Conservation (phyloP, 1,140 invertebrate genomes). For the Choristoneura fumiferana region DNA sequence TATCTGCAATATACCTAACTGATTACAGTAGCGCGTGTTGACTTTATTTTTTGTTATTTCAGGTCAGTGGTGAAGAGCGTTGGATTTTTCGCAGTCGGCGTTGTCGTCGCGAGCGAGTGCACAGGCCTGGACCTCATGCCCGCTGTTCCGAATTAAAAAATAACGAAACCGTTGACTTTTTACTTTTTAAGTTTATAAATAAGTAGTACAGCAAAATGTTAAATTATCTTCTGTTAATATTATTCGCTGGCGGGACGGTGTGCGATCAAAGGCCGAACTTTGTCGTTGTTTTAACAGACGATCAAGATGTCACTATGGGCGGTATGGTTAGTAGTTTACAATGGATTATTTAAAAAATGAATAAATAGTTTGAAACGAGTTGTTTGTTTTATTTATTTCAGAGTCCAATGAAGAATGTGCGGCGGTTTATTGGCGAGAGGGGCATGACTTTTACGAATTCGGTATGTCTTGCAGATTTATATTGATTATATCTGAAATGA, state of each 20-base stretch:
- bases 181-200: conserved; percentile 21
- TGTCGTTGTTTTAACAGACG: conserved; percentile 90
- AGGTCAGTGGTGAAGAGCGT: conserved; percentile 86
- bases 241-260: conserved; percentile 32
- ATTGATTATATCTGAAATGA: not conserved
- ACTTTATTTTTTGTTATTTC: conserved; percentile 53
- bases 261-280: conserved; percentile 82
- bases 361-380: conserved; percentile 53
- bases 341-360: conserved; percentile 30
- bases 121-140: conserved; percentile 83
- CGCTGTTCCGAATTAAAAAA: conserved; percentile 65
- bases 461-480: conserved; percentile 68
- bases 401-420: conserved; percentile 83
- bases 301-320: conserved; percentile 89
- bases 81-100: conserved; percentile 82
- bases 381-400: conserved; percentile 77
- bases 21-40: conserved; percentile 14
- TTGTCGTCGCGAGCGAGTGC: conserved; percentile 84
- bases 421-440: conserved; percentile 80
- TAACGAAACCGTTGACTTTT: conserved; percentile 26
- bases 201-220: conserved; percentile 44
- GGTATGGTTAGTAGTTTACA: conserved; percentile 82
- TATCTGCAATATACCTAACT: too few relatives aligned
- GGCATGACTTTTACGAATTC: conserved; percentile 86
- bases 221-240: conserved; percentile 53